phyloP scores from a whole-genome alignment of 2,113 vertebrate species.

The Albula glossodonta region DNA sequence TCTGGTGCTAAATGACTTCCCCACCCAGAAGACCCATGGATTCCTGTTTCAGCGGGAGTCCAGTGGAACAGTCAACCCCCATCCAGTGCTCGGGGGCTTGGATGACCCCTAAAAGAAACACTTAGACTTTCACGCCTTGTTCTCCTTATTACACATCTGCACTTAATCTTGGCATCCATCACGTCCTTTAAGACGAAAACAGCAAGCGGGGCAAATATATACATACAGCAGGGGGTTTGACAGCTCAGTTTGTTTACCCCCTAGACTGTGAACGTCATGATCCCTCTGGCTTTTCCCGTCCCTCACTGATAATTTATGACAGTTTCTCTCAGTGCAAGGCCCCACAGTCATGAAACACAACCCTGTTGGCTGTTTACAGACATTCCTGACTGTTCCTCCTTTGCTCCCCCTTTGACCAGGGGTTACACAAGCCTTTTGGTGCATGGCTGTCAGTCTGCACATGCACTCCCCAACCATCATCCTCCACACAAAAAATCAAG shows the following conservation, averaged over 20 bases:
- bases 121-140: background rate
- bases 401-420: background rate
- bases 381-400: background rate
- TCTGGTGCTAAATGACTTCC: background rate
- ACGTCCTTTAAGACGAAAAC: background rate
- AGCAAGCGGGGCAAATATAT: background rate
- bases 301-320: background rate
- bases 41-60: background rate
- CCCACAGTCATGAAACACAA: background rate
- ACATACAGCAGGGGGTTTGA: background rate
- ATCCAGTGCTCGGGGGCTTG: background rate
- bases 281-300: background rate
- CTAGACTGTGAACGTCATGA: background rate
- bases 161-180: conserved; percentile 8
- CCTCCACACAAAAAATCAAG: background rate
- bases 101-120: background rate
- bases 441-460: too few species aligned
- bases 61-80: background rate
- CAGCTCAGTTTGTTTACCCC: background rate
- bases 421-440: too few species aligned
- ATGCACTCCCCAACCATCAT: background rate
- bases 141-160: conserved; percentile 16
- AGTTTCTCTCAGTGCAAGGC: background rate
- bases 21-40: background rate
- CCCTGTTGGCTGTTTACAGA: background rate